phyloP scores from a whole-genome alignment of 2,888 invertebrate species.

The Morpho achilles region DNA sequence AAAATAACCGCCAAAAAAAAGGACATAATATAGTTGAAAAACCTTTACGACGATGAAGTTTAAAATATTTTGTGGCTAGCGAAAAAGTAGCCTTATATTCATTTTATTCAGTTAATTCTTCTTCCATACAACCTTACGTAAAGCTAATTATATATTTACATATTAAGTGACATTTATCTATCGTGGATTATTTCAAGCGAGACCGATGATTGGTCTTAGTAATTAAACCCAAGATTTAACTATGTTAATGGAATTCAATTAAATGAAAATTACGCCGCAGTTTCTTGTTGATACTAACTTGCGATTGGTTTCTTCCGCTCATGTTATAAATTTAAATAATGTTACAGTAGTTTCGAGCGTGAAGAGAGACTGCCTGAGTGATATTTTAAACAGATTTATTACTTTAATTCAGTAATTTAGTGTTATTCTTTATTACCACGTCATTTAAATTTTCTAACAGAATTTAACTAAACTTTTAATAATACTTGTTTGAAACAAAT shows the following conservation, averaged over 20 bases:
- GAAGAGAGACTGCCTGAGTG: slow-evolving; percentile 9
- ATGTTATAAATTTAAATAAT: slow-evolving; percentile 45
- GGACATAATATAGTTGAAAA: too few relatives aligned
- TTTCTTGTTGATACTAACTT: slow-evolving; percentile 51
- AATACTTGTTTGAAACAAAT: not conserved
- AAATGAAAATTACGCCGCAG: slow-evolving; percentile 58
- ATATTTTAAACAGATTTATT: slow-evolving; percentile 8
- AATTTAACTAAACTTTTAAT: not conserved
- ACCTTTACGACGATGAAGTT: too few relatives aligned
- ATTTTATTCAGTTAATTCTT: too few relatives aligned
- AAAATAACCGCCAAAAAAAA: too few relatives aligned
- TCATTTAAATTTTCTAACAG: too few relatives aligned
- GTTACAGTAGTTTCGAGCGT: slow-evolving; percentile 26
- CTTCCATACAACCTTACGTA: slow-evolving; percentile 8
- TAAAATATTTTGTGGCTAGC: not conserved
- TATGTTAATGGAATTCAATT: slow-evolving; percentile 69
- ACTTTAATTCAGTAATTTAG: not conserved
- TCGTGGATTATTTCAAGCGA: slow-evolving; percentile 42
- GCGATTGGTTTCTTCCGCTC: slow-evolving; percentile 49
- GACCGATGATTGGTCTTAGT: slow-evolving; percentile 46
- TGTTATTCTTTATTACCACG: too few relatives aligned
- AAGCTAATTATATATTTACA: slow-evolving; percentile 40
- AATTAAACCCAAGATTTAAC: slow-evolving; percentile 64
- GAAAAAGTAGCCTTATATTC: slow-evolving; percentile 3
- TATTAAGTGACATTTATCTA: slow-evolving; percentile 42